Evolutionary conservation across 2,888 invertebrate genomes (phyloP), one percentile per base, ranked within the genome.

Genomic region (Calameuta filiformis): DNA sequence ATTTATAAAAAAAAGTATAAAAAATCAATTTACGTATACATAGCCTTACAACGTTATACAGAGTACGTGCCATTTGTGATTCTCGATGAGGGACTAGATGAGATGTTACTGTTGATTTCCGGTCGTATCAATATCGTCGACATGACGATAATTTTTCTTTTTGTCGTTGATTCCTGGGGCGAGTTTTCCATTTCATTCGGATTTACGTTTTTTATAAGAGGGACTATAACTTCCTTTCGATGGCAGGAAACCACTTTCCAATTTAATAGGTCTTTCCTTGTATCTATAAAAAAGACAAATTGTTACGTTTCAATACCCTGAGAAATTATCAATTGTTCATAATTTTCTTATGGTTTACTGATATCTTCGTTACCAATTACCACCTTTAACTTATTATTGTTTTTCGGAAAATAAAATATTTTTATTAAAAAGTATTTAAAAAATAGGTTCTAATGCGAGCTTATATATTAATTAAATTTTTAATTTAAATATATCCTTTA

Each of bases 241-340:
- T 11, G 91, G 91, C 31, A 91, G 85, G 80, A 91, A 91, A 33
- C 91, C 91, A 69, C 89, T 82, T 81, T 91, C 90, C 77, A 91
- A 81, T 80, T 89, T 87, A 77, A 91, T 87, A 35, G 91, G 91
- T 79, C 89, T 87, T 80, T 91, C 91, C 77, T 85, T 86, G 80
- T 91, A 91, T 82, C 91, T 91, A 82, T 73, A 84, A 88, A 79
- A 68, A 77, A 71, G 68, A 30, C 0, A 12, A 15, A 15, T 30
- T 3, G 30, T 34, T 33, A 30, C 30, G 30, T 71, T 30, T 56
- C 23, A 56, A 56, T 9, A 23, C 2, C 6, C 23, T 23, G 23
- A 9, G 23, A 56, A 23, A 9, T 23, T 23, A 23, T 23, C 23
- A 56, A 56, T 9, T 56, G 9, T 23, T 56, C 23, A 23, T 23